Evolutionary conservation across 1,140 invertebrate genomes (phyloP).

Genomic region (Brachionus koreanus): DNA sequence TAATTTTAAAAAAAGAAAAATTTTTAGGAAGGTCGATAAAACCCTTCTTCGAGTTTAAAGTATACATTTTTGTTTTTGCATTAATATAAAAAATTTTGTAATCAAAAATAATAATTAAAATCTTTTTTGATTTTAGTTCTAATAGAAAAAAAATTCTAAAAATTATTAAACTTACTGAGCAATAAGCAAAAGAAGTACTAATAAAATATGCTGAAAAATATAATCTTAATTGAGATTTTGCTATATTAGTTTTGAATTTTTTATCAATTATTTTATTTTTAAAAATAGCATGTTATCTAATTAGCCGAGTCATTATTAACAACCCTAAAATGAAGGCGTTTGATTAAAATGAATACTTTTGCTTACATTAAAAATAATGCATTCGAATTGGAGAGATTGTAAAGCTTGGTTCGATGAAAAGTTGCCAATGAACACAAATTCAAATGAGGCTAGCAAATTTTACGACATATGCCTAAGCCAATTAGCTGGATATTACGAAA

Average conservation of each 20-base stretch:
- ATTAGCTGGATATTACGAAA: constrained; percentile 48
- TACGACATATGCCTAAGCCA: constrained; percentile 61
- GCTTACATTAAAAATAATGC: background rate
- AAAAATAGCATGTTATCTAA: background rate
- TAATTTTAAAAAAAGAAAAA: too few species aligned
- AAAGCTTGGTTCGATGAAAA: constrained; percentile 54
- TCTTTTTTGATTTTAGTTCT: too few species aligned
- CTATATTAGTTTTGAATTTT: background rate
- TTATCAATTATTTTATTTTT: background rate
- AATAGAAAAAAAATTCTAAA: too few species aligned
- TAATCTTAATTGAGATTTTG: background rate
- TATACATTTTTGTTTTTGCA: too few species aligned
- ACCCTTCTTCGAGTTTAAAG: too few species aligned
- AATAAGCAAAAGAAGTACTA: too few species aligned
- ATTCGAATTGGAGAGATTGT: constrained; percentile 42
- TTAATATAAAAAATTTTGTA: too few species aligned
- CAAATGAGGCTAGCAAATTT: constrained; percentile 60
- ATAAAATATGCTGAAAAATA: too few species aligned
- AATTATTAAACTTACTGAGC: too few species aligned
- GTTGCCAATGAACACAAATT: constrained; percentile 56
- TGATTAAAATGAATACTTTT: background rate
- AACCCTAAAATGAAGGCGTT: background rate
- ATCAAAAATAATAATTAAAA: too few species aligned
- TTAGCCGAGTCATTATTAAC: background rate
- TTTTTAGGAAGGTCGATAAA: too few species aligned